A percentile compares a stretch with the other conserved stretches of the same genome.
These are phyloP conservation scores for Nasua narica DNA, from an alignment of 2,797 vertebrate genomes.

Conservation along the genomic window DNA sequence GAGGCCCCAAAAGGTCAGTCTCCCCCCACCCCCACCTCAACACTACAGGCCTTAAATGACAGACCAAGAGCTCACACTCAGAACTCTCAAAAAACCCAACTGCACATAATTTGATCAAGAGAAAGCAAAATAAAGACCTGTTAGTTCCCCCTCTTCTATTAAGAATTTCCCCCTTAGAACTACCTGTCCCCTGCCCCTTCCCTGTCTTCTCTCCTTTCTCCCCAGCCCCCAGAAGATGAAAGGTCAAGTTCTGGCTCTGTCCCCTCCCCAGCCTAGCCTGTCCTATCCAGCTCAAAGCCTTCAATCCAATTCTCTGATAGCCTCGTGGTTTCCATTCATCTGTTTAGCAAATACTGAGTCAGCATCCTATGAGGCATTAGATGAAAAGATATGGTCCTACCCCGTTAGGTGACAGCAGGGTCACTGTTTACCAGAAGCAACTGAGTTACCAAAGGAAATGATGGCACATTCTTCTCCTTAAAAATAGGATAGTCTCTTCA, in stretches of 20 bases:
- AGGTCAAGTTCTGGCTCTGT: background rate
- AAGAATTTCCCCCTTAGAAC: background rate
- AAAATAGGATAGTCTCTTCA: background rate
- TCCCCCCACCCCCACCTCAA: background rate
- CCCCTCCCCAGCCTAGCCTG: background rate
- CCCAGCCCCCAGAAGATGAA: background rate
- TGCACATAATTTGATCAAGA: background rate
- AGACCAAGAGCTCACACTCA: background rate
- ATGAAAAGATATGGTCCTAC: background rate
- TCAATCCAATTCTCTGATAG: background rate
- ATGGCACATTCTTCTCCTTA: background rate
- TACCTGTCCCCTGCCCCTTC: background rate
- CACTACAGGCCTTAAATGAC: background rate
- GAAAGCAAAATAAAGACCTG: background rate
- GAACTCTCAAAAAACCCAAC: background rate
- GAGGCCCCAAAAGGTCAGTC: background rate
- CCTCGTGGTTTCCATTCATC: slow-evolving; percentile 3
- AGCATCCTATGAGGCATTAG: background rate
- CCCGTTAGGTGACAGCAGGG: background rate
- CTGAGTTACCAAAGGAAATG: background rate
- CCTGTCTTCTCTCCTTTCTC: background rate
- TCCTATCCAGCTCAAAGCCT: background rate
- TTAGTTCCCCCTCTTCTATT: background rate
- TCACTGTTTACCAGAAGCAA: background rate
- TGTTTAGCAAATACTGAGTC: slow-evolving; percentile 38